Base-by-base conservation (phyloP, 1,140 invertebrate species). In the Lycorma delicatula region DNA sequence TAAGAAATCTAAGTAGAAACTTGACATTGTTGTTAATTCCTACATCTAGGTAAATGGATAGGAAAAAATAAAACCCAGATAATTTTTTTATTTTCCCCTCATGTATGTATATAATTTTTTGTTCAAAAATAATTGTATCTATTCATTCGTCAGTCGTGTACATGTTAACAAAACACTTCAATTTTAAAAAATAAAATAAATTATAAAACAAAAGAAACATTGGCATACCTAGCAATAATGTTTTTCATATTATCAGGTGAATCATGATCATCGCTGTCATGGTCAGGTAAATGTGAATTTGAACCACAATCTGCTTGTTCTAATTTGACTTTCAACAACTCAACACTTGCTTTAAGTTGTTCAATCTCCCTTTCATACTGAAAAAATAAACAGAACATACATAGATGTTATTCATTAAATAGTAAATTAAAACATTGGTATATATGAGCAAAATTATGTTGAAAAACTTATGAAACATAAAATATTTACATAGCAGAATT, bases 291-390 rank as follows among this genome's bases (percentile, higher is more conserved):
- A 31, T 53, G 36, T 29, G 56, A 52, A 44, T 34, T 28, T 41
- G 58, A 49, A 36, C 55, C 41, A 38, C 63, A 60, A 36, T 41
- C 50, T 28, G 63, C 52, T 13, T 70, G 68, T 58, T 82, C 81
- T 27, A 85, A 67, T 51, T 82, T 80, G 50, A 81, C 74, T 1
- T 86, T 80, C 56, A 89, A 68, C 63, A 82, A 73, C 66, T 89
- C 86, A 60, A 89, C 82, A 58, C 83, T 86, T 67, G 80, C 79
- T 68, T 87, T 85, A 68, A 89, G 72, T 72, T 85, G 77, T 74
- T 87, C 81, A 64, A 89, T 89, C 76, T 89, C 85, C 58, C 84
- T 80, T 72, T 89, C 84, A 64, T 80, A 81, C 75, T 80, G 70
- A 27, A 67, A 64, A 54, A 36, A 60, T 38, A 34, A 9, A 54